Conservation (phyloP, 2,113 vertebrate genomes). For the Syngnathus floridae region DNA sequence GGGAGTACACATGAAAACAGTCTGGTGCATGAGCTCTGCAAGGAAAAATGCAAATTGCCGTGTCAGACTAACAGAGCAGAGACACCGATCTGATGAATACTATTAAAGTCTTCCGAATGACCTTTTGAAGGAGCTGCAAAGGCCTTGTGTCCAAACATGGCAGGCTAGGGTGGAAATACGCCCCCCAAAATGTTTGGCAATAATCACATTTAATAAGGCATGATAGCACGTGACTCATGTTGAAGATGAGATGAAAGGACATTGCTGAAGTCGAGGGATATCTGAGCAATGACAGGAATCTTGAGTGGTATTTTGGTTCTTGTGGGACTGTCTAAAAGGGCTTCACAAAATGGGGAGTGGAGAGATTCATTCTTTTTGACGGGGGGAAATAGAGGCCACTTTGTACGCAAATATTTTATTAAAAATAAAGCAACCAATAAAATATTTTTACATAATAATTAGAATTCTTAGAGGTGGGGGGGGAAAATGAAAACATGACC, state of each 20-base stretch:
- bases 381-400: background rate
- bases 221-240: conserved; percentile 9
- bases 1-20: conserved; percentile 33
- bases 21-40: conserved; percentile 13
- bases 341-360: conserved; percentile 3
- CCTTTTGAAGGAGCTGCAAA: background rate
- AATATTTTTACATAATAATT: conserved; percentile 33
- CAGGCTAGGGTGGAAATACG: background rate
- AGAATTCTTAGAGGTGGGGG: background rate
- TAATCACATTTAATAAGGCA: conserved; percentile 18
- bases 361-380: background rate
- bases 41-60: conserved; percentile 11
- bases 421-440: conserved; percentile 11
- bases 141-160: background rate
- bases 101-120: background rate
- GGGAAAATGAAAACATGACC: background rate
- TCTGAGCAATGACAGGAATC: conserved; percentile 25
- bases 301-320: conserved; percentile 18
- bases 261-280: background rate
- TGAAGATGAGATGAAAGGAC: conserved; percentile 24
- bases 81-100: background rate
- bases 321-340: conserved; percentile 2
- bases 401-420: background rate
- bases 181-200: background rate
- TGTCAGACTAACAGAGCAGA: conserved; percentile 24